Percentiles rank a stretch among this genome's conserved stretches.
phyloP scores from a whole-genome alignment of 2,113 vertebrate species.

The Catharus fuscescens region DNA sequence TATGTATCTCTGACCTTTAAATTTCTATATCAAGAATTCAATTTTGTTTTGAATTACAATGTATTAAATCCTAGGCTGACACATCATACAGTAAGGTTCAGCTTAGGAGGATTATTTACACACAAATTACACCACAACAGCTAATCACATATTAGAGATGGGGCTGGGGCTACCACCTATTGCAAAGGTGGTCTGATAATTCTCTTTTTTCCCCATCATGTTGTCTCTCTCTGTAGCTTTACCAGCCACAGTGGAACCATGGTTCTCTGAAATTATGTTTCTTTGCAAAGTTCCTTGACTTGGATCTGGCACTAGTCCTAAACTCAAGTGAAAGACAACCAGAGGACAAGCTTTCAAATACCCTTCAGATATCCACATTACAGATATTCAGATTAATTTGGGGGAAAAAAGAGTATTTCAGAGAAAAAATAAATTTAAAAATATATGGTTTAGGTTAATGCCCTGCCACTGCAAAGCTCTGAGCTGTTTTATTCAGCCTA shows the following conservation, averaged over 20 bases:
- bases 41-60: background rate
- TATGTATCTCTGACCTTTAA: slow-evolving; percentile 14
- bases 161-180: background rate
- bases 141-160: background rate
- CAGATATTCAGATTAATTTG: background rate
- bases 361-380: background rate
- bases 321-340: background rate
- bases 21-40: background rate
- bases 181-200: background rate
- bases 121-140: background rate
- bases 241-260: background rate
- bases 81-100: background rate
- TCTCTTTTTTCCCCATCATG: background rate
- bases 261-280: background rate
- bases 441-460: background rate
- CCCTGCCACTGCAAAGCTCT: background rate
- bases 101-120: background rate
- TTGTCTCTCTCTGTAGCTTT: background rate
- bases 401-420: background rate
- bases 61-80: background rate
- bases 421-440: background rate
- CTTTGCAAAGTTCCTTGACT: background rate
- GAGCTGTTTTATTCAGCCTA: background rate
- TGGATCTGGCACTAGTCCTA: background rate
- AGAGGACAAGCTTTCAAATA: background rate